Evolutionary conservation across 2,113 vertebrate species (phyloP), one percentile per base, ranked within the genome.

Genomic region (Nicator chloris): DNA sequence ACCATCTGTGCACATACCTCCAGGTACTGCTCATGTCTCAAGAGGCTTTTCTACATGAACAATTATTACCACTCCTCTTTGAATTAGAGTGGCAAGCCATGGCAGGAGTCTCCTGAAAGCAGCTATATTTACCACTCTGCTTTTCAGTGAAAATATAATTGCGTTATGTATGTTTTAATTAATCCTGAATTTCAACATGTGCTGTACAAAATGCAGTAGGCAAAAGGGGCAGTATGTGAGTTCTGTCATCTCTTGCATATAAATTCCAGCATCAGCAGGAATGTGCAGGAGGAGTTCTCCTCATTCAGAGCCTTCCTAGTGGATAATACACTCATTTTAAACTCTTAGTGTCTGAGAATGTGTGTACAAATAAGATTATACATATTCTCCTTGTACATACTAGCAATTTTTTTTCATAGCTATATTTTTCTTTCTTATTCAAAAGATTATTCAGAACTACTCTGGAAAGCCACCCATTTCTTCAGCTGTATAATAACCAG

Each of bases 1-100:
- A 87, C 96, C 98, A 98, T 98, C 98, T 98, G 98, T 97, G 96
- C 83, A 79, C 98, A 98, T 98, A 98, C 98, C 97, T 98, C 84
- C 97, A 97, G 97, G 97, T 98, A 96, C 95, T 97, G 97, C 97
- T 98, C 97, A 98, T 97, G 98, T 98, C 98, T 98, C 97, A 64
- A 98, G 98, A 98, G 96, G 97, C 97, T 97, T 97, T 98, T 98
- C 97, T 97, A 91, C 96, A 95, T 94, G 96, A 97, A 83, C 98
- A 97, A 71, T 97, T 97, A 96, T 90, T 95, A 96, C 95, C 92
- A 82, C 97, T 97, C 97, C 91, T 97, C 81, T 93, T 37, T 72
- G 73, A 94, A 76, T 96, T 96, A 94, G 69, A 93, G 95, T 97
- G 95, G 97, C 98, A 98, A 97, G 97, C 97, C 96, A 64, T 96